Percentiles rank a stretch among this genome's conserved stretches.
Evolutionary conservation across 2,888 invertebrate genomes (phyloP).

Genomic region (Onthophagus sagittarius): DNA sequence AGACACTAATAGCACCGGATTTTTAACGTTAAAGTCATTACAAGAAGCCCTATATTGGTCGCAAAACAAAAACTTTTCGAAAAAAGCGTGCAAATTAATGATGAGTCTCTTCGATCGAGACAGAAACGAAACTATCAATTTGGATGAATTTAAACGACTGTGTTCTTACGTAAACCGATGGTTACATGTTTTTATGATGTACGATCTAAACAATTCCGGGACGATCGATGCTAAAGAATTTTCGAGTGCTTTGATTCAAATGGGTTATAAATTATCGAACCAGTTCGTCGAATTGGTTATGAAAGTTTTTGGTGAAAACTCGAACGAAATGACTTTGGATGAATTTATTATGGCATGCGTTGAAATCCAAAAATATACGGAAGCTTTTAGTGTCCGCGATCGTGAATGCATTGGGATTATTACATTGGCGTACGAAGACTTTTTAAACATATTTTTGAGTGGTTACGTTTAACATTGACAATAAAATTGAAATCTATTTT

Average conservation of each 20-base stretch:
- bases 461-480: neutral
- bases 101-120: constrained; percentile 88
- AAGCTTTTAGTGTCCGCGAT: constrained; percentile 43
- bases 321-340: constrained; percentile 49
- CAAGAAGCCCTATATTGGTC: neutral
- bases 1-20: neutral
- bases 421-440: constrained; percentile 43
- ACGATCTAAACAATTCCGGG: constrained; percentile 79
- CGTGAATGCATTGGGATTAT: constrained; percentile 38
- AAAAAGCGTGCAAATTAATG: constrained; percentile 80
- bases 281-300: constrained; percentile 72
- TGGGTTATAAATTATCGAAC: constrained; percentile 78
- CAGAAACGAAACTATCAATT: constrained; percentile 76
- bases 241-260: constrained; percentile 51
- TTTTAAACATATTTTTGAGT: constrained; percentile 50
- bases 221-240: constrained; percentile 78
- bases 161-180: constrained; percentile 87
- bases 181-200: constrained; percentile 78
- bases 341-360: constrained; percentile 44
- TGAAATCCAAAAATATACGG: constrained; percentile 43
- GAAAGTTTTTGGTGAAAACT: constrained; percentile 63
- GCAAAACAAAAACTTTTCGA: constrained; percentile 49
- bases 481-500: neutral
- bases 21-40: neutral
- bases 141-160: constrained; percentile 79